A percentile compares a stretch with the other conserved stretches of the same genome.
phyloP scores from a whole-genome alignment of 1,140 invertebrate species.

The Holotrichia oblita region DNA sequence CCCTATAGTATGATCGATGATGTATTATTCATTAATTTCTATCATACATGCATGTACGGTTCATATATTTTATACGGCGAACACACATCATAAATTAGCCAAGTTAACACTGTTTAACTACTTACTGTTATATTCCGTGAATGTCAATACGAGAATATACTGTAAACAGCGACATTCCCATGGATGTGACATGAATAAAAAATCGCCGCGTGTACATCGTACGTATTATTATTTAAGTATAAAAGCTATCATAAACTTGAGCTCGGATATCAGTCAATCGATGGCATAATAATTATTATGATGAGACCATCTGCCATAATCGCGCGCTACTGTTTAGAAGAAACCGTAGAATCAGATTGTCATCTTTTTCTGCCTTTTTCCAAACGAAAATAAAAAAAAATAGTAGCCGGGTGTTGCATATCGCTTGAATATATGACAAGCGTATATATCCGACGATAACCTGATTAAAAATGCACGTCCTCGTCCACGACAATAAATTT shows the following conservation, averaged over 20 bases:
- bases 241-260: too few species aligned
- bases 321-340: neutral
- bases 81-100: slow-evolving; percentile 29
- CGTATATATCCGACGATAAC: neutral
- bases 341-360: neutral
- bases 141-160: slow-evolving; percentile 23
- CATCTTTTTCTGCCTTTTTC: neutral
- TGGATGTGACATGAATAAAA: neutral
- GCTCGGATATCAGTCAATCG: neutral
- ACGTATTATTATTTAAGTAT: neutral
- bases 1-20: neutral
- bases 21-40: neutral
- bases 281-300: neutral
- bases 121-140: slow-evolving; percentile 35
- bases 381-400: neutral
- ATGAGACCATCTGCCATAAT: neutral
- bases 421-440: neutral
- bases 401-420: neutral
- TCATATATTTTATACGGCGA: neutral
- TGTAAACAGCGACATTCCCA: slow-evolving; percentile 36
- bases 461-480: neutral
- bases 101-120: slow-evolving; percentile 34
- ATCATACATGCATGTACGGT: neutral
- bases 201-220: neutral
- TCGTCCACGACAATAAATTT: slow-evolving; percentile 10